Percentiles rank a stretch among this genome's conserved stretches.
These are phyloP conservation scores for Myripristis murdjan DNA, from an alignment of 2,797 vertebrate species.

Conservation along the genomic window DNA sequence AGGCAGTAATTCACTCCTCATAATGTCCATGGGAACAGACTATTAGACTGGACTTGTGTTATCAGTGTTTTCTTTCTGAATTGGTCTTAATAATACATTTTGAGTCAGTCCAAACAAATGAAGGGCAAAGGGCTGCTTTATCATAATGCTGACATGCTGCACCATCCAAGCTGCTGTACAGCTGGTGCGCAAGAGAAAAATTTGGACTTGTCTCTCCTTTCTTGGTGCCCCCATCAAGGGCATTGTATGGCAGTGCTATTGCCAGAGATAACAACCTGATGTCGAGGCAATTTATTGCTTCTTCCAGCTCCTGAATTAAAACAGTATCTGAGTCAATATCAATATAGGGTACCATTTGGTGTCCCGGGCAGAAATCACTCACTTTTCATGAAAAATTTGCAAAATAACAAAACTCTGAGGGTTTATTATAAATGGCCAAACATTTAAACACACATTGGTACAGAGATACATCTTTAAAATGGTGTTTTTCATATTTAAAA, in stretches of 20 bases:
- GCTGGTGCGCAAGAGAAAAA: not conserved
- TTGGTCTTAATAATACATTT: conserved; percentile 25
- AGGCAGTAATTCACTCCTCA: not conserved
- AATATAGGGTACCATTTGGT: too few species aligned
- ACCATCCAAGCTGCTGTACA: not conserved
- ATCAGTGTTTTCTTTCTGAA: not conserved
- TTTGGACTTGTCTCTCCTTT: not conserved
- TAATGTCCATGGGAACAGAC: too few species aligned
- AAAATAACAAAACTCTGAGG: too few species aligned
- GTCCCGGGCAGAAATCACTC: too few species aligned
- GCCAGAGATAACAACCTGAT: too few species aligned
- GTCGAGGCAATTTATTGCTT: not conserved
- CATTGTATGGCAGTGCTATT: not conserved
- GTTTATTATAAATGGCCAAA: too few species aligned
- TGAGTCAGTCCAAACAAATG: not conserved
- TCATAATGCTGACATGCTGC: not conserved
- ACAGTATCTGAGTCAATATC: not conserved
- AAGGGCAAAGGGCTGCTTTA: not conserved
- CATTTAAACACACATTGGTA: too few species aligned
- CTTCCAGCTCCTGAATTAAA: not conserved
- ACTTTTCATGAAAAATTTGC: too few species aligned
- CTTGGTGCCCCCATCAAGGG: not conserved
- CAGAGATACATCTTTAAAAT: too few species aligned
- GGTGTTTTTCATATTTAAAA: too few species aligned
- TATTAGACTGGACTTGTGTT: not conserved